Evolutionary conservation across 2,797 vertebrate species (phyloP).

Genomic region (Karalla daura): DNA sequence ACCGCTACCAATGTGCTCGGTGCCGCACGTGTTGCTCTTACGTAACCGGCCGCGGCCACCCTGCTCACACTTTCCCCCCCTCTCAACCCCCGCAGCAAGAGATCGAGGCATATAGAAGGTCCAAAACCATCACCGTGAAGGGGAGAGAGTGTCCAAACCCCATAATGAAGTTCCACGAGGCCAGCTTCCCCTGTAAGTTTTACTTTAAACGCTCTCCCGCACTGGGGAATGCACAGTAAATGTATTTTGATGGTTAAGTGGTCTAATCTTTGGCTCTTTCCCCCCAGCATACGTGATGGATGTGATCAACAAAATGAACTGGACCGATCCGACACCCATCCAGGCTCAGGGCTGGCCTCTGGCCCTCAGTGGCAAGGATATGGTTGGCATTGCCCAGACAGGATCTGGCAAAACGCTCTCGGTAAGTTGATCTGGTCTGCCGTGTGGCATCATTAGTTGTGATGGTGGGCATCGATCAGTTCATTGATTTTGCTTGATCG

Average conservation of each 20-base stretch:
- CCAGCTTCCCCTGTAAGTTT: constrained; percentile 92
- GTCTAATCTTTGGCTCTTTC: too few relatives aligned
- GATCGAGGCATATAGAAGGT: constrained; percentile 91
- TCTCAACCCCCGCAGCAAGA: constrained; percentile 89
- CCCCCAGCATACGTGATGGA: constrained; percentile 96
- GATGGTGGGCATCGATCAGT: accelerated
- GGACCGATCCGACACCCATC: constrained; percentile 96
- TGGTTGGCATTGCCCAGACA: constrained; percentile 98
- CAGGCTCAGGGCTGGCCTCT: constrained; percentile 98
- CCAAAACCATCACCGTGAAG: constrained; percentile 93
- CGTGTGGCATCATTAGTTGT: accelerated
- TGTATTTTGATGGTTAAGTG: too few relatives aligned
- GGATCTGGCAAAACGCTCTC: constrained; percentile 97
- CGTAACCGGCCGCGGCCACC: not conserved
- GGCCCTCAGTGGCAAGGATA: constrained; percentile 94
- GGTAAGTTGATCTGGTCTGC: constrained; percentile 81
- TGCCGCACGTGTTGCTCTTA: constrained; percentile 50
- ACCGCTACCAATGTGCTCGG: not conserved
- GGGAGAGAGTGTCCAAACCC: constrained; percentile 94
- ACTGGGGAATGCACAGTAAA: too few relatives aligned
- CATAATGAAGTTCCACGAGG: constrained; percentile 92
- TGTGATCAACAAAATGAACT: constrained; percentile 93
- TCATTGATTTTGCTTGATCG: not conserved
- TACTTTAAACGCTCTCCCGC: not conserved
- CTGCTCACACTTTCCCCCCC: accelerated